Evolutionary conservation across 2,888 invertebrate species (phyloP).

Genomic region (Esperia sulphurella): DNA sequence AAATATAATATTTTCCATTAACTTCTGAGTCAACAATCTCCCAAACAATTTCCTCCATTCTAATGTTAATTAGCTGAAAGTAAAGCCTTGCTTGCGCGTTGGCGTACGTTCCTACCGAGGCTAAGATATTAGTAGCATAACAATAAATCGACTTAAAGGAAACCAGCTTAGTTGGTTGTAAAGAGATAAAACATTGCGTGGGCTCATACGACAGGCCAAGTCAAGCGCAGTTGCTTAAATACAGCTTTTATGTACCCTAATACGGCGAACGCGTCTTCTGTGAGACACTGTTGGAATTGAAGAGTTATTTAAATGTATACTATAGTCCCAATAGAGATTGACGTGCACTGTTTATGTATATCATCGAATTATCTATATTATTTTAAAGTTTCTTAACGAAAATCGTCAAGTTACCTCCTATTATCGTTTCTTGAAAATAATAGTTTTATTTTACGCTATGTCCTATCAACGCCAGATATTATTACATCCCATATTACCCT

Average conservation of each 20-base stretch:
- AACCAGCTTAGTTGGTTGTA: conserved; percentile 62
- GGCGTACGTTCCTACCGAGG: conserved; percentile 52
- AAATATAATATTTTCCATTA: background rate
- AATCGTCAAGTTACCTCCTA: too few species aligned
- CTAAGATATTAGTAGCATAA: conserved; percentile 64
- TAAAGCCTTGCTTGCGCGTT: conserved; percentile 34
- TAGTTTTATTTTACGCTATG: too few species aligned
- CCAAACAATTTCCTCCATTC: conserved; percentile 31
- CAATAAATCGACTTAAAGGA: conserved; percentile 69
- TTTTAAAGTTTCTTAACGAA: too few species aligned
- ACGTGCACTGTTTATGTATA: conserved; percentile 20
- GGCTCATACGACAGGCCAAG: conserved; percentile 47
- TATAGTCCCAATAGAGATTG: conserved; percentile 19
- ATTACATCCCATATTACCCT: too few species aligned
- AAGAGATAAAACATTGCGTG: conserved; percentile 72
- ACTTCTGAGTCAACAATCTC: conserved; percentile 9
- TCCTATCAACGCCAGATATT: too few species aligned
- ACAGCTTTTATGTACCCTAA: conserved; percentile 62
- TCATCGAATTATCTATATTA: too few species aligned
- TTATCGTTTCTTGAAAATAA: too few species aligned
- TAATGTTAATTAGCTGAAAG: conserved; percentile 65
- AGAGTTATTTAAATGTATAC: conserved; percentile 23
- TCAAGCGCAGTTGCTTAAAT: conserved; percentile 63
- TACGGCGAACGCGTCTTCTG: conserved; percentile 35
- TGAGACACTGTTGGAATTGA: conserved; percentile 20